These are phyloP conservation scores for Aegithalos caudatus DNA, from an alignment of 2,113 vertebrate species.

Conservation along the genomic window DNA sequence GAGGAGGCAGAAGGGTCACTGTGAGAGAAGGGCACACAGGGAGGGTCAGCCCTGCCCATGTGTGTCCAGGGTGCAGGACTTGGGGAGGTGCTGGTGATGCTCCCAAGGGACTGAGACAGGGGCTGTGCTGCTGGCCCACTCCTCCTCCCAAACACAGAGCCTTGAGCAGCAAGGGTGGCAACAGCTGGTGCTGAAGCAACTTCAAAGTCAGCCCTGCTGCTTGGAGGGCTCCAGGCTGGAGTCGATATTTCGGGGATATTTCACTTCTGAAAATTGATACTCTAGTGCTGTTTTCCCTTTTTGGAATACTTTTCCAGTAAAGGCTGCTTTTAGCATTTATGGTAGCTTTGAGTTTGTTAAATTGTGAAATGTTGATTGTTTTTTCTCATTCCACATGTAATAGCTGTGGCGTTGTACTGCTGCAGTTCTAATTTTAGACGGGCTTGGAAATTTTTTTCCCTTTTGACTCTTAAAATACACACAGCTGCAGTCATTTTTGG, in stretches of 20 bases:
- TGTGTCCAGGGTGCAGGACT: accelerated
- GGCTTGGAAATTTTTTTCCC: not conserved
- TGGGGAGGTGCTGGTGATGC: not conserved
- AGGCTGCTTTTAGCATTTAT: not conserved
- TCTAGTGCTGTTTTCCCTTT: not conserved
- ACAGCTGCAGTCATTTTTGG: not conserved
- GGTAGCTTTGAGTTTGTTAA: not conserved
- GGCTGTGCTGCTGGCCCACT: accelerated
- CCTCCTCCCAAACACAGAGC: accelerated
- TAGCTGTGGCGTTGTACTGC: not conserved
- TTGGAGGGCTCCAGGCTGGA: not conserved
- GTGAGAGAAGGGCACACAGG: not conserved
- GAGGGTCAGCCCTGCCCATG: accelerated
- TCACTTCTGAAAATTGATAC: not conserved
- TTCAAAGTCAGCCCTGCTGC: not conserved
- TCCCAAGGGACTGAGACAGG: not conserved
- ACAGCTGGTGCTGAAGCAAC: not conserved
- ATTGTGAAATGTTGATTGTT: not conserved
- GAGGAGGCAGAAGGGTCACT: not conserved
- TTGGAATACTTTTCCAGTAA: not conserved
- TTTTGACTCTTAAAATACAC: not conserved
- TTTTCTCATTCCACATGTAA: not conserved
- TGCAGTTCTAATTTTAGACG: not conserved
- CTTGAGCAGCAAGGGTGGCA: not conserved
- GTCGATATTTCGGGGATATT: not conserved